These are phyloP conservation scores for Lophius americanus DNA, from an alignment of 2,797 vertebrate species.

Conservation along the genomic window DNA sequence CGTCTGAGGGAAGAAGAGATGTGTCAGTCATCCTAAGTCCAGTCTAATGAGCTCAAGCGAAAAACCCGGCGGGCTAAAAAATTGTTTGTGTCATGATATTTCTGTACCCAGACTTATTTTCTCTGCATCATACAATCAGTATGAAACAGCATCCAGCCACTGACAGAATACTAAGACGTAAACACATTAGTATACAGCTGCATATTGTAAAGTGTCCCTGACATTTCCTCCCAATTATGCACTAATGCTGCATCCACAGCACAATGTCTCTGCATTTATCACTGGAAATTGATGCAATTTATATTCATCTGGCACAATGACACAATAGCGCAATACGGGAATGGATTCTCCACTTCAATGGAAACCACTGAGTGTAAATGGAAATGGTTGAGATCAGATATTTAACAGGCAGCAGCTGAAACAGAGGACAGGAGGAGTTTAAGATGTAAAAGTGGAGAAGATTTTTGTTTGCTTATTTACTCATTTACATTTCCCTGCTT, in stretches of 20 bases:
- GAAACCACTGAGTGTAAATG: constrained; percentile 58
- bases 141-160: constrained; percentile 29
- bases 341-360: constrained; percentile 66
- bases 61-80: constrained; percentile 8
- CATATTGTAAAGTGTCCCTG: constrained; percentile 65
- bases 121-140: constrained; percentile 26
- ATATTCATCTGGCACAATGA: constrained; percentile 70
- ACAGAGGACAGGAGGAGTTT: constrained; percentile 18
- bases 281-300: constrained; percentile 74
- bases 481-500: neutral
- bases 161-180: constrained; percentile 44
- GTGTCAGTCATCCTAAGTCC: too few species aligned
- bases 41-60: neutral
- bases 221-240: constrained; percentile 76
- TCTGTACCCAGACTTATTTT: constrained; percentile 22
- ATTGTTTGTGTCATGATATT: constrained; percentile 22
- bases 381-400: constrained; percentile 61
- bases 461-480: neutral
- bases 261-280: constrained; percentile 70
- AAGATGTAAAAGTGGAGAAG: constrained; percentile 27
- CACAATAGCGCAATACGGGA: constrained; percentile 59
- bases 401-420: constrained; percentile 42
- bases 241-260: constrained; percentile 69
- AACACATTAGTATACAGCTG: constrained; percentile 67
- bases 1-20: too few species aligned